These are phyloP conservation scores for Gymnorhina tibicen DNA, from an alignment of 2,113 vertebrate species.

Conservation along the genomic window DNA sequence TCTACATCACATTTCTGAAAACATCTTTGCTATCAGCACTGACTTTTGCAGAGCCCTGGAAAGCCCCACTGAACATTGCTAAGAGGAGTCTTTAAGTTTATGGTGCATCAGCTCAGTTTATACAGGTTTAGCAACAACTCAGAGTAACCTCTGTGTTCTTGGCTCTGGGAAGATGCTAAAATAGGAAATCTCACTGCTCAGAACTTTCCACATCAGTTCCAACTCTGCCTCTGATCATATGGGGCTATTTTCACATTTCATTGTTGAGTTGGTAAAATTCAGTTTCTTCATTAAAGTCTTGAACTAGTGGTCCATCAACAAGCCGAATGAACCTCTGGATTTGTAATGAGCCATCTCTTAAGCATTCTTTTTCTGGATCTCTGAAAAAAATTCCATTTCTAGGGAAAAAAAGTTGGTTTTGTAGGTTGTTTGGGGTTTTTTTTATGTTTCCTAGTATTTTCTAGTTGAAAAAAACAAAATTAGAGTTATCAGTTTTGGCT, in stretches of 20 bases:
- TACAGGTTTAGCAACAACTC: neutral
- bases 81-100: neutral
- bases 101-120: neutral
- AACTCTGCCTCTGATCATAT: neutral
- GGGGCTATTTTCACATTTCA: neutral
- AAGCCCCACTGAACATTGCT: neutral
- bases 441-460: neutral
- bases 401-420: neutral
- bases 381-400: neutral
- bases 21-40: neutral
- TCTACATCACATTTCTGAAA: neutral
- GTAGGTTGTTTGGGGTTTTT: neutral
- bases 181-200: neutral
- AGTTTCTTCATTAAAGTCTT: neutral
- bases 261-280: neutral
- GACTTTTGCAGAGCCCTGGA: neutral
- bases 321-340: neutral
- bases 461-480: neutral
- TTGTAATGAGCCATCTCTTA: neutral
- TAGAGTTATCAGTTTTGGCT: neutral
- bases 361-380: neutral
- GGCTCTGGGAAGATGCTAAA: neutral
- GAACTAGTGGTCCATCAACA: neutral
- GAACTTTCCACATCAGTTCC: accelerated
- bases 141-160: neutral